These are phyloP conservation scores for Donacobius atricapilla DNA, from an alignment of 2,113 vertebrate genomes.

Conservation along the genomic window DNA sequence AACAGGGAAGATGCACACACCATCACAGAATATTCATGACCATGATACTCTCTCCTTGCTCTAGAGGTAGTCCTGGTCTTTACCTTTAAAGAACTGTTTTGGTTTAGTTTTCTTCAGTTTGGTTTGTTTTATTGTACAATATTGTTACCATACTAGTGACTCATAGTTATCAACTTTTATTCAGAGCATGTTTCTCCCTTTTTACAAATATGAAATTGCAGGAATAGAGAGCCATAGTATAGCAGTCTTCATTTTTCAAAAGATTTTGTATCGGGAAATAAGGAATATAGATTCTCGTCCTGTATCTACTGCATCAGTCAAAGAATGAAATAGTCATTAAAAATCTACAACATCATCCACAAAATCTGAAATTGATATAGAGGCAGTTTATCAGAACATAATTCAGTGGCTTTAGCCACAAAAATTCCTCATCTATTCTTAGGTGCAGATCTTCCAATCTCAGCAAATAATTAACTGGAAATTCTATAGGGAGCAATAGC, in stretches of 20 bases:
- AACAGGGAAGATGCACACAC: neutral
- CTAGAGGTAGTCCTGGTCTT: neutral
- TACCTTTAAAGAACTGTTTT: neutral
- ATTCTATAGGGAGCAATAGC: neutral
- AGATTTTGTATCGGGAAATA: neutral
- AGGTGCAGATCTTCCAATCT: neutral
- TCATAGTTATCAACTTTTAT: neutral
- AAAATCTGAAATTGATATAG: neutral
- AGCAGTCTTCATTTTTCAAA: neutral
- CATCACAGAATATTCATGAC: neutral
- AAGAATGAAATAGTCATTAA: neutral
- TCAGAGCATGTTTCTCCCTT: neutral
- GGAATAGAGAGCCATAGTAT: neutral
- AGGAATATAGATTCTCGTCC: neutral
- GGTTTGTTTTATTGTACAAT: neutral
- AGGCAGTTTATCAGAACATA: neutral
- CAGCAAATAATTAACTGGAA: neutral
- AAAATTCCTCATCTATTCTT: neutral
- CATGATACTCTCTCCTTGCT: neutral
- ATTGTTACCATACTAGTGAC: rapidly evolving
- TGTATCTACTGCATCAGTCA: neutral
- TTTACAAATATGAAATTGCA: neutral
- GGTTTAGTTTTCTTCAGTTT: neutral
- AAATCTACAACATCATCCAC: neutral
- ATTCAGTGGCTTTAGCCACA: neutral